Conservation (phyloP, 1,140 invertebrate genomes). For the Lanistes nyassanus region DNA sequence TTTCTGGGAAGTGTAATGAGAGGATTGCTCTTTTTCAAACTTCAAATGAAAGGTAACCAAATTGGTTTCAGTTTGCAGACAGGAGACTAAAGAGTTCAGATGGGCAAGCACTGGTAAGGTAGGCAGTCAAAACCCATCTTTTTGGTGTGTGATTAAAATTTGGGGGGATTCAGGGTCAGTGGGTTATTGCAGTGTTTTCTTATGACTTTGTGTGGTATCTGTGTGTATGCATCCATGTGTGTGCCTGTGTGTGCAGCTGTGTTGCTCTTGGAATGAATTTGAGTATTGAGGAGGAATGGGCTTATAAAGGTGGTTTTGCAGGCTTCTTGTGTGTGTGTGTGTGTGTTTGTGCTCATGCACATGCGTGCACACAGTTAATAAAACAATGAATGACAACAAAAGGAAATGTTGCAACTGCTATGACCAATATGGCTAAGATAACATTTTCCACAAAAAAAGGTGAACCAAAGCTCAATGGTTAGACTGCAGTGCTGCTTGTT, state of each 20-base stretch:
- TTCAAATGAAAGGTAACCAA: no score
- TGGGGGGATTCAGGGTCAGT: no score
- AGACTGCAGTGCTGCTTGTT: no score
- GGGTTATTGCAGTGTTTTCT: no score
- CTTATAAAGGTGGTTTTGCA: not conserved
- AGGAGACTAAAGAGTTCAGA: not conserved
- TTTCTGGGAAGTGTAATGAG: no score
- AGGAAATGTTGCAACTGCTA: no score
- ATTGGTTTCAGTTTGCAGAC: no score
- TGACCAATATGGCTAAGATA: no score
- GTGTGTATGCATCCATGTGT: not conserved
- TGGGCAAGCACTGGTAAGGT: not conserved
- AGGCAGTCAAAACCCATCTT: not conserved
- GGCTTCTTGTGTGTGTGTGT: not conserved
- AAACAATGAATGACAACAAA: not conserved
- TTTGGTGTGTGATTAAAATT: no score
- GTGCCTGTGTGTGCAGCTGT: constrained; percentile 13
- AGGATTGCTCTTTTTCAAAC: no score
- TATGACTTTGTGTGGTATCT: not conserved
- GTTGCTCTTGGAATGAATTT: not conserved
- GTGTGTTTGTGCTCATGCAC: not conserved
- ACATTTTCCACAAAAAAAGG: no score
- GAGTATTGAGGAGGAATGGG: not conserved
- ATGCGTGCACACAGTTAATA: not conserved
- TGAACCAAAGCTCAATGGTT: no score